These are phyloP conservation scores for Agapornis roseicollis DNA, from an alignment of 2,113 vertebrate genomes.

Conservation along the genomic window DNA sequence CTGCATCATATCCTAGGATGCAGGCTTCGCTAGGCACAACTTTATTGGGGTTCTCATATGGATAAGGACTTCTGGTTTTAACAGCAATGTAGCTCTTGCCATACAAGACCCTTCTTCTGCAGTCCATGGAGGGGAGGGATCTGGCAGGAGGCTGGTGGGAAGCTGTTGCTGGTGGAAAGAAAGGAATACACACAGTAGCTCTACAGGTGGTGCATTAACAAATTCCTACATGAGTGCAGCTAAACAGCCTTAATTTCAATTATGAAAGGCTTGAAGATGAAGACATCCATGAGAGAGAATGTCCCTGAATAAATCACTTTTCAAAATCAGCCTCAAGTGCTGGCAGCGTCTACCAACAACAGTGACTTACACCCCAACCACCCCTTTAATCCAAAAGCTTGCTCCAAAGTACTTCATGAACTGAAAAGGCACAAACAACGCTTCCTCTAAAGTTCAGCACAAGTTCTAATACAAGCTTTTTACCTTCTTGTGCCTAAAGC, in stretches of 20 bases:
- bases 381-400: neutral
- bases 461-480: neutral
- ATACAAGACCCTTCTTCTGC: neutral
- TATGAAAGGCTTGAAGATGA: neutral
- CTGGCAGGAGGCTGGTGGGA: neutral
- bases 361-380: neutral
- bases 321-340: neutral
- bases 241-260: neutral
- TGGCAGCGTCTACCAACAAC: neutral
- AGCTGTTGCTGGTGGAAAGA: neutral
- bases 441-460: neutral
- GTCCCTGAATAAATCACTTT: neutral
- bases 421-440: neutral
- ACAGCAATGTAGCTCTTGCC: neutral
- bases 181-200: neutral
- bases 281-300: neutral
- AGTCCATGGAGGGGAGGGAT: rapidly evolving
- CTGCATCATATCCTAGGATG: neutral
- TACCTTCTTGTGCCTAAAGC: neutral
- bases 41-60: neutral
- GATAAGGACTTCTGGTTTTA: neutral
- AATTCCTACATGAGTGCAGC: neutral
- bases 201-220: neutral
- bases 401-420: neutral
- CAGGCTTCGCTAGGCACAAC: neutral